Conservation (phyloP, 2,888 invertebrate species). For the Agrochola macilenta region DNA sequence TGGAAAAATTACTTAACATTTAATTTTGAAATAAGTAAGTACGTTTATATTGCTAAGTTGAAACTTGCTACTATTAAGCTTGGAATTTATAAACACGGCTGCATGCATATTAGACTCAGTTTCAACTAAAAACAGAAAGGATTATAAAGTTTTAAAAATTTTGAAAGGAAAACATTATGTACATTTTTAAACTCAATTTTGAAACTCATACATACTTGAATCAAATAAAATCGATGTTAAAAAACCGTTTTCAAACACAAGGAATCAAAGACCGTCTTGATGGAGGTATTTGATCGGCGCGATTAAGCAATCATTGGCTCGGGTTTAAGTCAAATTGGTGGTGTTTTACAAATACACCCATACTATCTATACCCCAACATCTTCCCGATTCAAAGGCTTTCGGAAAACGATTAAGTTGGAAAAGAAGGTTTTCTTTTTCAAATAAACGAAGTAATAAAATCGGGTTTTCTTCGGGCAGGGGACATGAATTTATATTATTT, state of each 20-base stretch:
- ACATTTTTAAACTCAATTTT: conserved; percentile 8
- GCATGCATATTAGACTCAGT: conserved; percentile 1
- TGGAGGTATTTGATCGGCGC: conserved; percentile 50
- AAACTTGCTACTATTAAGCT: conserved; percentile 1
- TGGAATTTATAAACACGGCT: conserved; percentile 9
- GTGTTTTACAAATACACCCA: conserved; percentile 55
- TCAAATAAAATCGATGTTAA: conserved; percentile 30
- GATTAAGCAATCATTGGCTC: conserved; percentile 55
- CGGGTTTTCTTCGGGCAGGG: neutral
- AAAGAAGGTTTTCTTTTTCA: conserved; percentile 42
- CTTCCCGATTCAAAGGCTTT: conserved; percentile 36
- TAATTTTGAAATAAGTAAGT: conserved; percentile 17
- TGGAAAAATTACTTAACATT: conserved; percentile 31
- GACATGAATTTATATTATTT: conserved; percentile 48
- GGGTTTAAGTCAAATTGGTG: conserved; percentile 56
- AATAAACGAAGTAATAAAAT: conserved; percentile 54
- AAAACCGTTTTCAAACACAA: conserved; percentile 33
- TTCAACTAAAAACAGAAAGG: conserved; percentile 6
- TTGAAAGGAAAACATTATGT: neutral
- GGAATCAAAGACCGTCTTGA: conserved; percentile 51
- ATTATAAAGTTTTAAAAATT: neutral
- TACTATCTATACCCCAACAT: conserved; percentile 30
- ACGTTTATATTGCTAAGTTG: conserved; percentile 1
- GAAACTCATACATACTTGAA: conserved; percentile 20
- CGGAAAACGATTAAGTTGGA: conserved; percentile 44